Evolutionary conservation across 2,797 vertebrate species (phyloP).

Genomic region (Petrocephalus schoutedeni): DNA sequence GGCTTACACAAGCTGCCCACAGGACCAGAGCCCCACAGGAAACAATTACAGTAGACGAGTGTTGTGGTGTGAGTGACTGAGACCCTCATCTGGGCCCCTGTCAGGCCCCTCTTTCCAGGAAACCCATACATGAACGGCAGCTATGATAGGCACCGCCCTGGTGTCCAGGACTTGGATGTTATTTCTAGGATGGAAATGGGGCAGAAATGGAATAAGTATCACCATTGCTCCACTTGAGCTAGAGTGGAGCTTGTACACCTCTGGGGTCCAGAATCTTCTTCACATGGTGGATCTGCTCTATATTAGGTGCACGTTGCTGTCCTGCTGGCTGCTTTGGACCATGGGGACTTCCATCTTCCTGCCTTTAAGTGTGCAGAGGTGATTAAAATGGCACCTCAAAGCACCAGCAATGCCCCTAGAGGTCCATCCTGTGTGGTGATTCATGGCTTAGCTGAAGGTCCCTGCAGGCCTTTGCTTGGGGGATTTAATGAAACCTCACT

Average conservation of each 20-base stretch:
- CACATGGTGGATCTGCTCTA: neutral
- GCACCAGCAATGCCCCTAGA: neutral
- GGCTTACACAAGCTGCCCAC: neutral
- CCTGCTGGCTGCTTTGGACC: neutral
- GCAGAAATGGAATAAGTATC: neutral
- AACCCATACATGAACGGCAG: neutral
- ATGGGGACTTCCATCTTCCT: neutral
- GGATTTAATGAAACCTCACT: neutral
- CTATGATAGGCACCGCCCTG: neutral
- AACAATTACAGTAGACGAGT: neutral
- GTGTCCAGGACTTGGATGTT: neutral
- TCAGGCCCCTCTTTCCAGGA: neutral
- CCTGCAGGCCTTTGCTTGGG: constrained; percentile 25
- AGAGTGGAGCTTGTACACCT: neutral
- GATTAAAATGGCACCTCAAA: neutral
- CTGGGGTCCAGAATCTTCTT: neutral
- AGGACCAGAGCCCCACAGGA: neutral
- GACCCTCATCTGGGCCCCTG: neutral
- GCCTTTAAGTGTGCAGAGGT: constrained; percentile 2
- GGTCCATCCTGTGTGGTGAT: constrained; percentile 24
- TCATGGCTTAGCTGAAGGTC: constrained; percentile 34
- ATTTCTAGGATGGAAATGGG: neutral
- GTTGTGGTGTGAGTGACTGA: neutral
- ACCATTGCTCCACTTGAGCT: neutral
- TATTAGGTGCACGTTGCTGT: neutral